Evolutionary conservation across 2,797 vertebrate species (phyloP).

Genomic region (Protosalanx chinensis): DNA sequence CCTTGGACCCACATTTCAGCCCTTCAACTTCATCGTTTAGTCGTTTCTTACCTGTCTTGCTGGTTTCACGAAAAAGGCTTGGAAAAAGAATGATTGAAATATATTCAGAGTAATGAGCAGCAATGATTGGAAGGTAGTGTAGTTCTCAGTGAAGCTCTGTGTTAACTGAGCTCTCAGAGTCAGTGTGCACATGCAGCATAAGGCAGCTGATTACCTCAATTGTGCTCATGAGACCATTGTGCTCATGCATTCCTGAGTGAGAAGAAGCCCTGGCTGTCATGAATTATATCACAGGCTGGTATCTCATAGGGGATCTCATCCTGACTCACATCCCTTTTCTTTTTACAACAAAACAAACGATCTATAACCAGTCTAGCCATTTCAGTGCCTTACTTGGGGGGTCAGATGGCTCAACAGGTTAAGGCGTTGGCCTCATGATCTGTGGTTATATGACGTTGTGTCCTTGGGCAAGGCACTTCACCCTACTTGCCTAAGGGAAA

Average conservation of each 20-base stretch:
- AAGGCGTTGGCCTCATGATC: too few relatives aligned
- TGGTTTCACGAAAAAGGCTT: not conserved
- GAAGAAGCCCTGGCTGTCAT: not conserved
- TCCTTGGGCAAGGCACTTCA: too few relatives aligned
- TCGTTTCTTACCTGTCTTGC: slow-evolving; percentile 4
- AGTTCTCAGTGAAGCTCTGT: not conserved
- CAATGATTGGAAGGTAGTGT: not conserved
- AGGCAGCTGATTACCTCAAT: slow-evolving; percentile 40
- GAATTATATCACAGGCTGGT: not conserved
- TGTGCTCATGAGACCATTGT: slow-evolving; percentile 35
- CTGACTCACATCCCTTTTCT: not conserved
- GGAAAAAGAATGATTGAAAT: not conserved
- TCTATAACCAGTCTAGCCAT: not conserved
- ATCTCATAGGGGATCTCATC: not conserved
- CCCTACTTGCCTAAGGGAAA: too few relatives aligned
- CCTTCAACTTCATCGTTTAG: too few relatives aligned
- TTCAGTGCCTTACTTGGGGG: too few relatives aligned
- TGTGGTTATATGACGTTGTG: too few relatives aligned
- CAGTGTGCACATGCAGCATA: slow-evolving; percentile 12
- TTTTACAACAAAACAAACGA: not conserved
- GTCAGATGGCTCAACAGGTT: too few relatives aligned
- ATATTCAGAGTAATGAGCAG: too few relatives aligned
- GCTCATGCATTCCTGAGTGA: not conserved
- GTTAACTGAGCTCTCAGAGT: slow-evolving; percentile 9
- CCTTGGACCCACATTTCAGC: too few relatives aligned